phyloP scores from a whole-genome alignment of 2,888 invertebrate species.

The Panorpa germanica region DNA sequence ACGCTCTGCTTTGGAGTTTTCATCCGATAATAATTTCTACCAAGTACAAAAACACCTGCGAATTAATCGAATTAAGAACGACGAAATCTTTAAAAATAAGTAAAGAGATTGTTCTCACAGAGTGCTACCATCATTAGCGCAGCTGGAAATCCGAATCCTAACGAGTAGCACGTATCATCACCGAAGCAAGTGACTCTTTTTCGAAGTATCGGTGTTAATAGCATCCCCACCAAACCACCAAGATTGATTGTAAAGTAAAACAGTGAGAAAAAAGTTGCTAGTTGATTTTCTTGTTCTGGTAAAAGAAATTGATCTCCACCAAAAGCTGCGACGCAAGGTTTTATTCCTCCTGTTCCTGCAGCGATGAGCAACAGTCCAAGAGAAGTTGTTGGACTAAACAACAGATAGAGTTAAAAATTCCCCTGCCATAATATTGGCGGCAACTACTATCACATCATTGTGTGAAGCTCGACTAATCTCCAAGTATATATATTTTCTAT shows the following conservation, averaged over 20 bases:
- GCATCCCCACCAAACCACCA: slow-evolving; percentile 42
- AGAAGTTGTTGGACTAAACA: slow-evolving; percentile 30
- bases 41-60: slow-evolving; percentile 49
- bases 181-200: slow-evolving; percentile 44
- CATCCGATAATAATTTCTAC: slow-evolving; percentile 48
- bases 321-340: slow-evolving; percentile 73
- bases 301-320: slow-evolving; percentile 67
- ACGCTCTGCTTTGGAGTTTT: slow-evolving; percentile 54
- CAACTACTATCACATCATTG: not conserved
- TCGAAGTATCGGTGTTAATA: slow-evolving; percentile 53
- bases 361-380: slow-evolving; percentile 41
- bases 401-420: slow-evolving; percentile 6
- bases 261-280: slow-evolving; percentile 58
- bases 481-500: no score
- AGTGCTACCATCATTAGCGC: slow-evolving; percentile 47
- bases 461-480: not conserved
- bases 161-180: slow-evolving; percentile 47
- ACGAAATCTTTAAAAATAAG: not conserved
- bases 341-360: slow-evolving; percentile 67
- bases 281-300: slow-evolving; percentile 42
- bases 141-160: slow-evolving; percentile 64
- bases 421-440: not conserved
- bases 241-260: slow-evolving; percentile 71
- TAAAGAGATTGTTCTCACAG: slow-evolving; percentile 24
- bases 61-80: slow-evolving; percentile 13